These are phyloP conservation scores for Cacoxenus indagator DNA, from an alignment of 2,888 invertebrate genomes.

Conservation along the genomic window DNA sequence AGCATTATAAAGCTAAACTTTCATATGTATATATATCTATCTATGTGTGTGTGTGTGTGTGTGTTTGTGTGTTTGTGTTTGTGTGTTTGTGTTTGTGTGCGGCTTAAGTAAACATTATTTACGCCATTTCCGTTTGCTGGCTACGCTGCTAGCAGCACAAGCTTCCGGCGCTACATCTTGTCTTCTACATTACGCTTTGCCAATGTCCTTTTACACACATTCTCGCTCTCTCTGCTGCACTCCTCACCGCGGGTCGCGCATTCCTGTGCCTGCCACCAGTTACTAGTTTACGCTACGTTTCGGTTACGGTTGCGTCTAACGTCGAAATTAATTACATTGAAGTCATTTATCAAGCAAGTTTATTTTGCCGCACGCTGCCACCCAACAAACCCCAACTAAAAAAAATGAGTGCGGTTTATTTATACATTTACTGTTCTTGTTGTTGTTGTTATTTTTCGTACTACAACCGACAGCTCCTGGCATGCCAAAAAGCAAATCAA, in stretches of 20 bases:
- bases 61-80: neutral
- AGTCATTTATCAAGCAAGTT: conserved; percentile 64
- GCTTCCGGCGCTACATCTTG: neutral
- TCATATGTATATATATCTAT: neutral
- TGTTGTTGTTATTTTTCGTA: conserved; percentile 38
- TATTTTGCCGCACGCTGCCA: conserved; percentile 43
- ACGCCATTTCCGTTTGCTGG: conserved; percentile 17
- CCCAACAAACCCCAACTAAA: conserved; percentile 13
- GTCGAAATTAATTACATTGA: conserved; percentile 63
- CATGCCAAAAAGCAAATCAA: conserved; percentile 49
- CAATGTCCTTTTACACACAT: conserved; percentile 28
- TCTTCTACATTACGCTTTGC: conserved; percentile 11
- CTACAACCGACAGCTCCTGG: conserved; percentile 36
- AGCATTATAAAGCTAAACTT: too few relatives aligned
- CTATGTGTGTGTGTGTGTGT: neutral
- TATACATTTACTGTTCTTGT: conserved; percentile 24
- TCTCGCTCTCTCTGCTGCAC: neutral
- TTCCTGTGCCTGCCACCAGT: neutral
- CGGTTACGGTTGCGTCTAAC: conserved; percentile 46
- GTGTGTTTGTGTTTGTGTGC: neutral
- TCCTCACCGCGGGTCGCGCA: neutral
- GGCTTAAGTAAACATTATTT: conserved; percentile 17
- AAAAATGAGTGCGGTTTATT: conserved; percentile 36
- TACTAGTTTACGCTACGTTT: too few relatives aligned
- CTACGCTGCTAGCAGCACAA: neutral